Conservation (phyloP, 2,888 invertebrate genomes). For the Marasmarcha lunaedactyla region DNA sequence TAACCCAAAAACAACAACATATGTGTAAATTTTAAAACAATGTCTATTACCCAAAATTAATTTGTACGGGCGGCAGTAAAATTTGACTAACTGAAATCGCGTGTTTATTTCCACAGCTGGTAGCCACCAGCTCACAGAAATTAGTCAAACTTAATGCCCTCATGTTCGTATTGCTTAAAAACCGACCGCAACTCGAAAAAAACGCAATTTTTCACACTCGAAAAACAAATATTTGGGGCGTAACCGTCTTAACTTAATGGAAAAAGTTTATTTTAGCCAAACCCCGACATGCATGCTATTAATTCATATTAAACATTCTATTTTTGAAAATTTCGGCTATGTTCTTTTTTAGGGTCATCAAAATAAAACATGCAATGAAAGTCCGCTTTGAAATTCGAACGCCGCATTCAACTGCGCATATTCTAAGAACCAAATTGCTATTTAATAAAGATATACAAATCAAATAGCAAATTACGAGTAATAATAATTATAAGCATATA, state of each 20-base stretch:
- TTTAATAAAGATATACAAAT: too few relatives aligned
- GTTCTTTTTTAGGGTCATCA: slow-evolving; percentile 14
- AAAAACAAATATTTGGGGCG: slow-evolving; percentile 54
- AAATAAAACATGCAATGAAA: slow-evolving; percentile 11
- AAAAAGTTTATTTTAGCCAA: too few relatives aligned
- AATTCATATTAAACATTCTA: slow-evolving; percentile 53
- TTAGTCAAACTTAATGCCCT: slow-evolving; percentile 1
- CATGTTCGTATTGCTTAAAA: slow-evolving; percentile 15
- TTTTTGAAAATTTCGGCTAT: slow-evolving; percentile 25
- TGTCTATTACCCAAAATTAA: too few relatives aligned
- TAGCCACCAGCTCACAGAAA: background rate
- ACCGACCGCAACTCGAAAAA: slow-evolving; percentile 53
- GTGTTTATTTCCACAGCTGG: too few relatives aligned
- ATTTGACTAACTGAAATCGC: too few relatives aligned
- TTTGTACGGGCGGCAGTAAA: too few relatives aligned
- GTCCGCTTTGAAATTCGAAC: too few relatives aligned
- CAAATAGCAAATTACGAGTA: background rate
- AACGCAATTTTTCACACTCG: slow-evolving; percentile 63
- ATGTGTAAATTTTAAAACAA: too few relatives aligned
- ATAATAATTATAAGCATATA: too few relatives aligned
- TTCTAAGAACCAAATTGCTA: too few relatives aligned
- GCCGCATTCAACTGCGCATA: too few relatives aligned
- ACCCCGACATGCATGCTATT: slow-evolving; percentile 24
- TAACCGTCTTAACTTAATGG: slow-evolving; percentile 15
- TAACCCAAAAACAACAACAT: background rate